Conservation (phyloP, 1,140 invertebrate species). For the Apis florea region DNA sequence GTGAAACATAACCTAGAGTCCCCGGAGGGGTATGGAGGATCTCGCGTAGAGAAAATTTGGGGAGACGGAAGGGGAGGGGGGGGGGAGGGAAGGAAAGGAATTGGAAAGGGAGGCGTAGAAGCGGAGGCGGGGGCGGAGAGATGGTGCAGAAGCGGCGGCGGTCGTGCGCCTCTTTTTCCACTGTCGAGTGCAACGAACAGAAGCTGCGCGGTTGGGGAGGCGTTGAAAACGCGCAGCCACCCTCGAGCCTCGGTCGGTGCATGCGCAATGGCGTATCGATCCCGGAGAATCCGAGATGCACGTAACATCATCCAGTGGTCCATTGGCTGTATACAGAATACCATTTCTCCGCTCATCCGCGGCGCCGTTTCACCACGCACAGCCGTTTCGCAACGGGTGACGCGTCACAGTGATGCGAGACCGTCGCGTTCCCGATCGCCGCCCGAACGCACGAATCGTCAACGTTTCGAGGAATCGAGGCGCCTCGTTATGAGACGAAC, state of each 20-base stretch:
- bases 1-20: too few species aligned
- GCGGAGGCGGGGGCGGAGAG: constrained; percentile 21
- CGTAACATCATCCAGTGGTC: constrained; percentile 74
- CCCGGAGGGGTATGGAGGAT: too few species aligned
- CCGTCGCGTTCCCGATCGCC: constrained; percentile 13
- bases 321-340: constrained; percentile 71
- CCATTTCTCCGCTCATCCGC: constrained; percentile 58
- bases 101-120: constrained; percentile 54
- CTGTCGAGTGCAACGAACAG: constrained; percentile 37
- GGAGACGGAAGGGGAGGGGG: neutral
- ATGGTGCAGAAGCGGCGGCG: constrained; percentile 36
- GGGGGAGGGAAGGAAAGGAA: neutral
- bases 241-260: constrained; percentile 57
- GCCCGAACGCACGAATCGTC: neutral
- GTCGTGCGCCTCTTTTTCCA: constrained; percentile 46
- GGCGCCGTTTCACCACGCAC: too few species aligned
- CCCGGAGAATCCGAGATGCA: constrained; percentile 61
- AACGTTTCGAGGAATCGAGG: neutral
- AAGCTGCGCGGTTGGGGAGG: constrained; percentile 44
- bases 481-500: constrained; percentile 44
- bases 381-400: constrained; percentile 12
- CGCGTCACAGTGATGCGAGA: constrained; percentile 48
- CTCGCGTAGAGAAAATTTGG: too few species aligned
- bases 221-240: constrained; percentile 43
- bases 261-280: constrained; percentile 77